Evolutionary conservation across 2,113 vertebrate genomes (phyloP).

Genomic region (Scophthalmus maximus): DNA sequence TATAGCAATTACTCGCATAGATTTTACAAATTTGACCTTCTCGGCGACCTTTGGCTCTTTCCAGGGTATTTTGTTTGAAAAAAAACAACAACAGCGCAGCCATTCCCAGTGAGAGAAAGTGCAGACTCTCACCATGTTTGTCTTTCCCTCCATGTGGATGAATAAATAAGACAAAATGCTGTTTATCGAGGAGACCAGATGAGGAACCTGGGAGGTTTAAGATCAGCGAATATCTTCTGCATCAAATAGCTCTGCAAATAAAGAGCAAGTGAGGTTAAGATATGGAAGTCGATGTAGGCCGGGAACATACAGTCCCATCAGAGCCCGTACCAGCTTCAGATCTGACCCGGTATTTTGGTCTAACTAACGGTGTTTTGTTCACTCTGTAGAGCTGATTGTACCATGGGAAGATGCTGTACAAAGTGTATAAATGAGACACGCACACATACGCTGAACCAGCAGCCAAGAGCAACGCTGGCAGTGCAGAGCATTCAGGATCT

Average conservation of each 20-base stretch:
- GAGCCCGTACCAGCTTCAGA: constrained; percentile 23
- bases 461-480: constrained; percentile 48
- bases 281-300: constrained; percentile 36
- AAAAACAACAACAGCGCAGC: constrained; percentile 31
- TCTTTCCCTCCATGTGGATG: constrained; percentile 14
- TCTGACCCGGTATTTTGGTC: constrained; percentile 42
- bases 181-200: constrained; percentile 35
- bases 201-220: constrained; percentile 37
- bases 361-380: constrained; percentile 40
- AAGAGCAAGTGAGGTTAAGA: constrained; percentile 45
- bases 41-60: constrained; percentile 41
- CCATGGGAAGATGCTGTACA: constrained; percentile 40
- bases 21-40: constrained; percentile 47
- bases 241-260: constrained; percentile 48
- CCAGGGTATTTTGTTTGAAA: constrained; percentile 26
- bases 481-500: constrained; percentile 35
- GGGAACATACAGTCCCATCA: constrained; percentile 28
- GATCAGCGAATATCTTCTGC: constrained; percentile 37
- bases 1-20: constrained; percentile 28
- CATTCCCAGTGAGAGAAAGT: constrained; percentile 15
- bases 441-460: constrained; percentile 26
- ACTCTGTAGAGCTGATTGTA: constrained; percentile 29
- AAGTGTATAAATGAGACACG: constrained; percentile 56
- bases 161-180: constrained; percentile 50
- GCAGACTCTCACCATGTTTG: constrained; percentile 31